Conservation (phyloP, 1,140 invertebrate genomes). For the Paramacrobiotus metropolitanus region DNA sequence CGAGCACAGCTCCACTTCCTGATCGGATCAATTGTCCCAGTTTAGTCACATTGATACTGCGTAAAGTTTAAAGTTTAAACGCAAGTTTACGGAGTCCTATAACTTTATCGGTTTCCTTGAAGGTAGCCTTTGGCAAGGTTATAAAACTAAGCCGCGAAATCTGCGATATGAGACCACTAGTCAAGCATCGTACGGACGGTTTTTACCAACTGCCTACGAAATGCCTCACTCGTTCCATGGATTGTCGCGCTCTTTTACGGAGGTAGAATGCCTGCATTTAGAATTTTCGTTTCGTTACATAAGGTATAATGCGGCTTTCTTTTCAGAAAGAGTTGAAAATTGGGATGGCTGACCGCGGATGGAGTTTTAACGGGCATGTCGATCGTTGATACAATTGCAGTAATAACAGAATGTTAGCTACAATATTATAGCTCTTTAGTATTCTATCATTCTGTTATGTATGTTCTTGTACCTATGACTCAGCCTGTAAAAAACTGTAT, state of each 20-base stretch:
- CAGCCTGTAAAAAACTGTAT: too few species aligned
- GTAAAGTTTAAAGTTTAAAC: too few species aligned
- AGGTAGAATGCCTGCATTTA: not conserved
- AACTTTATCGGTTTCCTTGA: too few species aligned
- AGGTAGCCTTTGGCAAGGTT: not conserved
- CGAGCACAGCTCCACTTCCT: too few species aligned
- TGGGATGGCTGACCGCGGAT: not conserved
- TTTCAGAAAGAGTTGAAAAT: not conserved
- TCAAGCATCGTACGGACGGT: not conserved
- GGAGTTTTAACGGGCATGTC: not conserved
- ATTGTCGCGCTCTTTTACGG: not conserved
- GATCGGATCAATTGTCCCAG: too few species aligned
- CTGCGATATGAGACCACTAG: not conserved
- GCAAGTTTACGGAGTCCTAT: too few species aligned
- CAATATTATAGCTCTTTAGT: too few species aligned
- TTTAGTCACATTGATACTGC: too few species aligned
- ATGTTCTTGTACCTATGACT: too few species aligned
- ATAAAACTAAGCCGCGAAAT: not conserved
- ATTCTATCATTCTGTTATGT: too few species aligned
- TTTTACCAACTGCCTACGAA: not conserved
- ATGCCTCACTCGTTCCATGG: not conserved
- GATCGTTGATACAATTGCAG: too few species aligned
- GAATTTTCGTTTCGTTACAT: not conserved
- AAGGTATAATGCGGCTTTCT: not conserved
- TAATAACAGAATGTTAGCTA: too few species aligned